Percentiles rank a stretch among this genome's conserved stretches.
Conservation (phyloP, 2,113 vertebrate species). For the Oceanodroma tethys region DNA sequence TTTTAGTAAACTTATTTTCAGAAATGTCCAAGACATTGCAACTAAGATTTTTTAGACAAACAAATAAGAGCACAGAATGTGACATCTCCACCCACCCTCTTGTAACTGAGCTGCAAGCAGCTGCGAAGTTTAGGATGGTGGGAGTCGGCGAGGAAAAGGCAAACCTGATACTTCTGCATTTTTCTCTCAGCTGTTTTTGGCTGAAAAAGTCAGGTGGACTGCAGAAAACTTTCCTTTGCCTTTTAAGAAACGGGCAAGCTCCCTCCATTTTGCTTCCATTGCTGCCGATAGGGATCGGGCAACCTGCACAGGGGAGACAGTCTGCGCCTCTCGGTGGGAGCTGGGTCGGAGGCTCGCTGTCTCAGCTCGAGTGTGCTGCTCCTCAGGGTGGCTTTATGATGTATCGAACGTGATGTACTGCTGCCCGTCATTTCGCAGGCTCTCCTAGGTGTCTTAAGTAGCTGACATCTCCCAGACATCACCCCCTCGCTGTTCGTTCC, state of each 20-base stretch:
- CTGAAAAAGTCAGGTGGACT: background rate
- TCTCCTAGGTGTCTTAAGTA: accelerated
- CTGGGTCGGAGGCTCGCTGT: background rate
- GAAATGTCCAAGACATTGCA: background rate
- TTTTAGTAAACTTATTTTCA: background rate
- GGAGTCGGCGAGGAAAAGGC: background rate
- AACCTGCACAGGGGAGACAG: background rate
- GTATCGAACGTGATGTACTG: accelerated
- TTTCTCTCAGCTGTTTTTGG: background rate
- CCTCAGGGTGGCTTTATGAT: background rate
- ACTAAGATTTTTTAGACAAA: background rate
- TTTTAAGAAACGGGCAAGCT: no score
- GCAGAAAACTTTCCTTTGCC: background rate
- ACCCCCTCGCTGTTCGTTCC: accelerated
- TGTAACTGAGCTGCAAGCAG: background rate
- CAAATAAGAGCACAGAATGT: background rate
- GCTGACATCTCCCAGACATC: accelerated
- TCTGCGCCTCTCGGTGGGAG: background rate
- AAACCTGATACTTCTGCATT: background rate
- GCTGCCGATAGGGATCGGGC: background rate
- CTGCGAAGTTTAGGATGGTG: background rate
- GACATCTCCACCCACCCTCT: background rate
- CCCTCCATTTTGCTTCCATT: background rate
- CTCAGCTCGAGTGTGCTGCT: background rate
- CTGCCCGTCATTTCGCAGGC: background rate